Conservation (phyloP, 1,140 invertebrate genomes). For the Danaus melanippus region DNA sequence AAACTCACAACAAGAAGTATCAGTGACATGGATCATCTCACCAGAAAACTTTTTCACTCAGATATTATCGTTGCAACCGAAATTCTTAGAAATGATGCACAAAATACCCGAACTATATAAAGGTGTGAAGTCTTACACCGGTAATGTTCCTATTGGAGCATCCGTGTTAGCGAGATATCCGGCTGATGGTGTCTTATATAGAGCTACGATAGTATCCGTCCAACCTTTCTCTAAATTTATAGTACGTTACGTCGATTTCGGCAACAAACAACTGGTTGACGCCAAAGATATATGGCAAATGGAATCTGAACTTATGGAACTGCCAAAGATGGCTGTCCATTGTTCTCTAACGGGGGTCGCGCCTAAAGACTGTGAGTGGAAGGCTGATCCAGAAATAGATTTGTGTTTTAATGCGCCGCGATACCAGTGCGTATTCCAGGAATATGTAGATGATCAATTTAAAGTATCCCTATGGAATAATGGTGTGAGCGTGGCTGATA, state of each 20-base stretch:
- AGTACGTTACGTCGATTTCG: constrained; percentile 82
- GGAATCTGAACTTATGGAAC: constrained; percentile 75
- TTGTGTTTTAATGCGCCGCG: constrained; percentile 74
- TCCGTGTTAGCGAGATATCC: constrained; percentile 78
- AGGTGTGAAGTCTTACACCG: constrained; percentile 64
- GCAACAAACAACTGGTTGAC: constrained; percentile 77
- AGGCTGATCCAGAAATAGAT: constrained; percentile 67
- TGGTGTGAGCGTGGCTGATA: constrained; percentile 50
- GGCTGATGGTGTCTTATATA: constrained; percentile 79
- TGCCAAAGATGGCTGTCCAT: constrained; percentile 79
- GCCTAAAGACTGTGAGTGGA: constrained; percentile 72
- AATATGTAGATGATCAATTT: constrained; percentile 61
- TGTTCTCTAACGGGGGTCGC: constrained; percentile 76
- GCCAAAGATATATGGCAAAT: constrained; percentile 77
- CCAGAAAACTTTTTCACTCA: constrained; percentile 81
- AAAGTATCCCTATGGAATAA: constrained; percentile 71
- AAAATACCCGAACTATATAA: constrained; percentile 78
- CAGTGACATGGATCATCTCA: constrained; percentile 61
- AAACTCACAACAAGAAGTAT: constrained; percentile 54
- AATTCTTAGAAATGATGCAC: constrained; percentile 79
- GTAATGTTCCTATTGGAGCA: constrained; percentile 67
- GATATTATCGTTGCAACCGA: constrained; percentile 62
- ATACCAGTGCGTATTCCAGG: constrained; percentile 72
- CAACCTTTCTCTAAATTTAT: constrained; percentile 73
- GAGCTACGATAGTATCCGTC: constrained; percentile 75